Evolutionary conservation across 2,797 vertebrate species (phyloP).

Genomic region (Pangasius mekongensis): DNA sequence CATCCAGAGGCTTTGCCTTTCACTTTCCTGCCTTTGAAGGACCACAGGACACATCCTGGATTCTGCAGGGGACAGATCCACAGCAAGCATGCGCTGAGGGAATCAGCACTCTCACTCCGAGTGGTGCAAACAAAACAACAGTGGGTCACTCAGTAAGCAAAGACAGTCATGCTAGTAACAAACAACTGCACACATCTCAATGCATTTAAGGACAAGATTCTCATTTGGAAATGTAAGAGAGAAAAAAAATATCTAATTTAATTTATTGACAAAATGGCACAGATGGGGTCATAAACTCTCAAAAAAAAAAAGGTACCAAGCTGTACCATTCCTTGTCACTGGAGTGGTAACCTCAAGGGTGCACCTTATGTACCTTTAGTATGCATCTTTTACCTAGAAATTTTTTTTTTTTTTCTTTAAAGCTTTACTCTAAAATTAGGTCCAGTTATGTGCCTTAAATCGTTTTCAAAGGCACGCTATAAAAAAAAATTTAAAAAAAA

Average conservation of each 20-base stretch:
- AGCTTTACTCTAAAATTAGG: neutral
- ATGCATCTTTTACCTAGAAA: neutral
- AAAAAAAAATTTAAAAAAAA: too few species aligned
- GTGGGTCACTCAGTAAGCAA: slow-evolving; percentile 5
- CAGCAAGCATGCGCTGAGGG: slow-evolving; percentile 25
- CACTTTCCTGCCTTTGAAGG: slow-evolving; percentile 31
- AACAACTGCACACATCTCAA: neutral
- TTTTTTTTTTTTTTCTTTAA: neutral
- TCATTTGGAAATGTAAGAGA: neutral
- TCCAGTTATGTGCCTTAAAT: neutral
- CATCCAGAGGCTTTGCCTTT: slow-evolving; percentile 29
- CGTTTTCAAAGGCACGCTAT: neutral
- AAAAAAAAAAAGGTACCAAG: neutral
- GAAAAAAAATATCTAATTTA: neutral
- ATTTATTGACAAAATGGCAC: neutral
- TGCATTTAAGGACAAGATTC: slow-evolving; percentile 5
- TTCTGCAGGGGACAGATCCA: slow-evolving; percentile 37
- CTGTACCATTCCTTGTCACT: neutral
- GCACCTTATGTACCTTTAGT: neutral
- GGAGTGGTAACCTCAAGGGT: neutral
- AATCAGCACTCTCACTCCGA: neutral
- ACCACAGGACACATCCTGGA: slow-evolving; percentile 27
- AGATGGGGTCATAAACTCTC: neutral
- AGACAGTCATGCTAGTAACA: slow-evolving; percentile 17
- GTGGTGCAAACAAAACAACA: slow-evolving; percentile 7